Base-by-base conservation (phyloP, 2,888 invertebrate genomes). In the Dicranocentrus wangi region DNA sequence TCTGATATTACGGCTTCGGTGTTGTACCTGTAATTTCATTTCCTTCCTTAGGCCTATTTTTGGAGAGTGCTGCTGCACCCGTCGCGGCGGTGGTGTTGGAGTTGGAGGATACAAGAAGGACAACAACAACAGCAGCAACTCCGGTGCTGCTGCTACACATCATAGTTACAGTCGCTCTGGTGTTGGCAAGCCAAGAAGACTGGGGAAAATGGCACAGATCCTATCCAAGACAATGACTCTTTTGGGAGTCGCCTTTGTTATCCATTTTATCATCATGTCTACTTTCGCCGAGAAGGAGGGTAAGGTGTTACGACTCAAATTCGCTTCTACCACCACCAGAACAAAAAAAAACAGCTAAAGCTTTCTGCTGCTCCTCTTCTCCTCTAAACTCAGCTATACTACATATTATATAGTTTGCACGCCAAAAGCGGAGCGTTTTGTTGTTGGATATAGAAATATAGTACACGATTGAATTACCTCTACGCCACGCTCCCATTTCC, bases 191-290 rank as follows among this genome's bases (percentile, higher is more conserved):
- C 42, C 58, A 72, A 66, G 71, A 61, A 63, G 75, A 55, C 58
- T 63, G 32, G 71, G 77, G 69, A 81, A 82, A 82, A 83, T 83
- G 83, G 81, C 80, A 73, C 83, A 82, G 61, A 76, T 84, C 68
- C 82, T 85, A 53, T 83, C 83, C 42, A 85, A 80, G 66, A 82
- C 83, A 81, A 82, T 84, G 81, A 76, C 82, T 76, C 82, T 84
- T 58, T 39, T 85, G 68, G 83, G 81, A 75, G 69, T 84, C 53
- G 85, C 78, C 28, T 83, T 85, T 71, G 69, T 84, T 78, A 77
- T 85, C 79, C 84, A 84, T 78, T 84, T 84, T 71, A 83, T 85
- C 84, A 85, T 85, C 80, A 81, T 84, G 80, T 79, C 85, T 23
- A 85, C 84, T 69, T 81, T 84, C 60, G 85, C 85, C 1, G 83